phyloP scores from a whole-genome alignment of 1,140 invertebrate genomes.

The Drosophila ogumai region DNA sequence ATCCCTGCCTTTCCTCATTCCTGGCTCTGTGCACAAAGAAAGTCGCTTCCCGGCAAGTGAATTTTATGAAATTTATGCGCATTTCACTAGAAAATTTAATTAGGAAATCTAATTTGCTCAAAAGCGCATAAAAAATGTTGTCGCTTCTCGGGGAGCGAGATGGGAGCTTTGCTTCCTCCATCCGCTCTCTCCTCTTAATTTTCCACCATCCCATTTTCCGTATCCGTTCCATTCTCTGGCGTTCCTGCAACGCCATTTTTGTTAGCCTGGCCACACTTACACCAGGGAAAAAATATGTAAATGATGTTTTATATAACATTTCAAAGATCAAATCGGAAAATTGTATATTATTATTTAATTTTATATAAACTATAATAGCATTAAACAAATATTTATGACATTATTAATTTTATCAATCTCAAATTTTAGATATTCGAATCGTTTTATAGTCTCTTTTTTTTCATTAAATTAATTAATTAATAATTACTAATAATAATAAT shows the following conservation, averaged over 20 bases:
- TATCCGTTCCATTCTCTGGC: constrained; percentile 15
- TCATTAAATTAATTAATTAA: no score
- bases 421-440: no score
- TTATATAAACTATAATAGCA: no score
- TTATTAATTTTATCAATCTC: no score
- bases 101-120: constrained; percentile 85
- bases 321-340: neutral
- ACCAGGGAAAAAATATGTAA: neutral
- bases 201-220: neutral
- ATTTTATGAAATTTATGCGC: constrained; percentile 83
- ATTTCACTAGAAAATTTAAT: constrained; percentile 84
- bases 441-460: no score
- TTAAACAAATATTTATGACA: no score
- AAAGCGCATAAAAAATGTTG: constrained; percentile 84
- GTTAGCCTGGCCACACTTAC: constrained; percentile 33
- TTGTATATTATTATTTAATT: neutral
- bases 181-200: no score
- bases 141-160: constrained; percentile 26
- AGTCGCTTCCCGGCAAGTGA: constrained; percentile 44
- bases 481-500: no score
- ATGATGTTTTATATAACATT: no score
- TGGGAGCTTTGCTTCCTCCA: neutral
- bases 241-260: constrained; percentile 54
- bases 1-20: neutral
- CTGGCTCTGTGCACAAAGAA: neutral